These are phyloP conservation scores for Tinea pellionella DNA, from an alignment of 2,888 invertebrate genomes.

Conservation along the genomic window DNA sequence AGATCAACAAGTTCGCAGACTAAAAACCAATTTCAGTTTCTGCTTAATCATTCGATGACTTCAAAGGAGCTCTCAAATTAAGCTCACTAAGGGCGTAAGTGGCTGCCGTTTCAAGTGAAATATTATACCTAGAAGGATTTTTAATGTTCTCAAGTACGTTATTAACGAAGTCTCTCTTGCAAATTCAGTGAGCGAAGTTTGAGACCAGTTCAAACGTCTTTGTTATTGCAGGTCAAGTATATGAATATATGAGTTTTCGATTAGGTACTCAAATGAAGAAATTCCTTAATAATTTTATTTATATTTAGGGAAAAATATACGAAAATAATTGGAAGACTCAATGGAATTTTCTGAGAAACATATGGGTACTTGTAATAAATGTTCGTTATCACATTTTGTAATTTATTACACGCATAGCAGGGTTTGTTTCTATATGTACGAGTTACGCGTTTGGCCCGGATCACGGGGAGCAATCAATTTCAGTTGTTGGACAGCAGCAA, in stretches of 20 bases:
- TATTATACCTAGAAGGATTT: not conserved
- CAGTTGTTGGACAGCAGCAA: not conserved
- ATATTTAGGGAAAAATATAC: not conserved
- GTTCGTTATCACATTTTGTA: not conserved
- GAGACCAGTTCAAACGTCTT: not conserved
- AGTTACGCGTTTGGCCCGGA: not conserved
- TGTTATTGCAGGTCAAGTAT: not conserved
- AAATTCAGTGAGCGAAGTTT: not conserved
- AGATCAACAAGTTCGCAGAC: slow-evolving; percentile 23
- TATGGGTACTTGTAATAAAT: too few species aligned
- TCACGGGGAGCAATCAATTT: not conserved
- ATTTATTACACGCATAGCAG: not conserved
- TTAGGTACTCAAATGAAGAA: not conserved
- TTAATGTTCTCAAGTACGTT: slow-evolving; percentile 4
- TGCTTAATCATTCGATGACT: slow-evolving; percentile 33
- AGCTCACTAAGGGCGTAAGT: slow-evolving; percentile 29
- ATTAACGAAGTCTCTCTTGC: slow-evolving; percentile 4
- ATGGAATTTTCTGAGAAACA: too few species aligned
- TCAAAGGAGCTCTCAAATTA: slow-evolving; percentile 40
- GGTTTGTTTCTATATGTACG: not conserved
- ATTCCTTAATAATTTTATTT: not conserved
- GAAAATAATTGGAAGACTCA: not conserved
- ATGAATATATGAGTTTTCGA: not conserved
- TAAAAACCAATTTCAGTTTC: slow-evolving; percentile 38
- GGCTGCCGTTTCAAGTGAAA: slow-evolving; percentile 20